Conservation (phyloP, 2,888 invertebrate genomes). For the Yponomeuta cagnagella region DNA sequence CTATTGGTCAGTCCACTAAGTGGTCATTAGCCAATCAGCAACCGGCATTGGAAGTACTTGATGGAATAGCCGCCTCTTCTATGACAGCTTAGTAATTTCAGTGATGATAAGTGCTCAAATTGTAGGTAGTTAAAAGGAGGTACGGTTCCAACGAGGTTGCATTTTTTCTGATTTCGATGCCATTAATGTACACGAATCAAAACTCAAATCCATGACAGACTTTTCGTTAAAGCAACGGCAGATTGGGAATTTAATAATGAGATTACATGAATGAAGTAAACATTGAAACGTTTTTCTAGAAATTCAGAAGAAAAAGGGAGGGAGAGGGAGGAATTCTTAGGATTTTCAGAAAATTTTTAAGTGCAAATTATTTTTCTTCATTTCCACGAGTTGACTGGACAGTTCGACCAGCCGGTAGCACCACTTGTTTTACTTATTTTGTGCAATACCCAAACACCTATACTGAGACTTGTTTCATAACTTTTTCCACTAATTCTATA, state of each 20-base stretch:
- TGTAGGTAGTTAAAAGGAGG: neutral
- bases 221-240: neutral
- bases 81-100: conserved; percentile 10
- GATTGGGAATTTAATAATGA: neutral
- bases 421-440: too few relatives aligned
- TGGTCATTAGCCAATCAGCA: conserved; percentile 10
- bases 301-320: too few relatives aligned
- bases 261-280: too few relatives aligned
- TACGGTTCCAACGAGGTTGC: neutral
- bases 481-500: too few relatives aligned
- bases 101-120: conserved; percentile 10
- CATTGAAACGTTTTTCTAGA: too few relatives aligned
- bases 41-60: neutral
- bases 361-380: too few relatives aligned
- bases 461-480: too few relatives aligned
- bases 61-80: conserved; percentile 3
- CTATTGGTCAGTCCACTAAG: neutral
- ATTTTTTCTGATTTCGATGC: neutral
- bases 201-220: neutral
- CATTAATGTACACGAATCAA: neutral
- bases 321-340: too few relatives aligned
- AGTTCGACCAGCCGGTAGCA: too few relatives aligned
- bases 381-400: too few relatives aligned
- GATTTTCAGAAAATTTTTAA: too few relatives aligned
- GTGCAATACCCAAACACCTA: too few relatives aligned